Evolutionary conservation across 2,113 vertebrate species (phyloP).

Genomic region (Arvicanthis niloticus): DNA sequence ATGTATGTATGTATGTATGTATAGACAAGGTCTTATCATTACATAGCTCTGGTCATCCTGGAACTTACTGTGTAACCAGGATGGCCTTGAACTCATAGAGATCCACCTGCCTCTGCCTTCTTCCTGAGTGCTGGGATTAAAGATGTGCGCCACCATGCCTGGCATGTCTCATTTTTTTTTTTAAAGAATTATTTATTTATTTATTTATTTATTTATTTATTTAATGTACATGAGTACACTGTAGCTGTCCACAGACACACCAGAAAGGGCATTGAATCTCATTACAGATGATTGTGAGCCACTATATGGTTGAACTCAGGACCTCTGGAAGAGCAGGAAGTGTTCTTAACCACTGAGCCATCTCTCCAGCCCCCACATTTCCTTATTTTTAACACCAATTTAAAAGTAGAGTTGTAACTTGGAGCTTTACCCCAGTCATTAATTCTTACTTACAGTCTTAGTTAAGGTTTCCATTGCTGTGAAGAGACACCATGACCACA

Average conservation of each 20-base stretch:
- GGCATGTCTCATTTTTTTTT: not conserved
- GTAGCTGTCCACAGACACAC: no score
- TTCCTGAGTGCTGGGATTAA: not conserved
- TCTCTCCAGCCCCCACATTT: not conserved
- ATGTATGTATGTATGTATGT: not conserved
- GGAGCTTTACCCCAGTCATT: not conserved
- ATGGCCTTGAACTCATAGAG: not conserved
- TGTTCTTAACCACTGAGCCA: no score
- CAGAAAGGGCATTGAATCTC: no score
- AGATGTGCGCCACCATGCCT: not conserved
- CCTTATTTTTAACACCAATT: conserved; percentile 2
- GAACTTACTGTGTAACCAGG: not conserved
- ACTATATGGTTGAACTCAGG: no score
- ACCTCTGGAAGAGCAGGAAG: no score
- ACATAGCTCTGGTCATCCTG: not conserved
- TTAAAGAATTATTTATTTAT: no score
- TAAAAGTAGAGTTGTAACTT: conserved; percentile 48
- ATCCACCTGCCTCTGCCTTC: not conserved
- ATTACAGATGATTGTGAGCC: no score
- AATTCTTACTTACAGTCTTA: conserved; percentile 28
- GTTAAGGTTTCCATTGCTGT: not conserved
- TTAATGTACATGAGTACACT: no score
- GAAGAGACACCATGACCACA: not conserved
- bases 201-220: no score
- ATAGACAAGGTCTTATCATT: not conserved